phyloP scores from a whole-genome alignment of 2,113 vertebrate genomes.

The Chaetodon trifascialis region DNA sequence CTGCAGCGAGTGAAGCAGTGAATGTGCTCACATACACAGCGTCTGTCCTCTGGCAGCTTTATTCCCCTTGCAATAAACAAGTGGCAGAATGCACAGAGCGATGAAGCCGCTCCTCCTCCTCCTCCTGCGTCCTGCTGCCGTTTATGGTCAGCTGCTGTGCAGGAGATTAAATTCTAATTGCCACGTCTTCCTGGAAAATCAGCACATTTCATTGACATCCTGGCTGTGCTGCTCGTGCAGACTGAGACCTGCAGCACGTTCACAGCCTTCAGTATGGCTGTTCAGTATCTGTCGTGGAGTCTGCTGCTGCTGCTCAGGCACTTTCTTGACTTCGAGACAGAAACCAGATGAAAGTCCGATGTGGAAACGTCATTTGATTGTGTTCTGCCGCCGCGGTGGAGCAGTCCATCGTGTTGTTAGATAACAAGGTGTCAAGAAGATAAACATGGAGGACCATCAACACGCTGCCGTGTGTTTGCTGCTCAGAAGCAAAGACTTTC shows the following conservation, averaged over 20 bases:
- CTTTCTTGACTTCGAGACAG: background rate
- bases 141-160: slow-evolving; percentile 19
- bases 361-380: background rate
- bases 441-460: background rate
- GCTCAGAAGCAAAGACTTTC: background rate
- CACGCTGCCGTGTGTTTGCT: background rate
- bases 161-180: slow-evolving; percentile 28
- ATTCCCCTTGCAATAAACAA: slow-evolving; percentile 55
- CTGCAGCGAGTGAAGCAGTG: background rate
- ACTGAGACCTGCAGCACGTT: background rate
- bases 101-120: slow-evolving; percentile 13
- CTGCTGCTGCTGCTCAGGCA: too few species aligned
- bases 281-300: too few species aligned
- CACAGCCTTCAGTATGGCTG: background rate
- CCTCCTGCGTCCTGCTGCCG: slow-evolving; percentile 19
- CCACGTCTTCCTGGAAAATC: slow-evolving; percentile 6
- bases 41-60: slow-evolving; percentile 35
- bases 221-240: background rate
- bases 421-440: background rate
- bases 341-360: background rate
- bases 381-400: background rate
- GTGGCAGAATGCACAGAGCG: slow-evolving; percentile 1
- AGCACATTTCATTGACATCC: slow-evolving; percentile 17
- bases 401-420: background rate
- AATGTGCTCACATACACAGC: background rate